phyloP scores from a whole-genome alignment of 1,140 invertebrate species.

The Belonocnema kinseyi region DNA sequence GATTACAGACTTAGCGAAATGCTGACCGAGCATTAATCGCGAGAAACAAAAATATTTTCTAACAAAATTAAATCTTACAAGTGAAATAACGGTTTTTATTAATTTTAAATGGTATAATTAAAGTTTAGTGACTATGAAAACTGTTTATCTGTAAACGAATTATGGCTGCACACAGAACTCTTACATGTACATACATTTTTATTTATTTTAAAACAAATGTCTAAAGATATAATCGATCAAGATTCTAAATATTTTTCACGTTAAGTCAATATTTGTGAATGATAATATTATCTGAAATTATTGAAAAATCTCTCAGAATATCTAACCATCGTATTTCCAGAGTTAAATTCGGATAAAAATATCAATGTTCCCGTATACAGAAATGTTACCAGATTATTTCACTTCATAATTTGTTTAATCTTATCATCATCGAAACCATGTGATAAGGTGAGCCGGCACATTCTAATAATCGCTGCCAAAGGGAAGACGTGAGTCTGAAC shows the following conservation, averaged over 20 bases:
- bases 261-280: too few species aligned
- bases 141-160: neutral
- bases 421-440: slow-evolving; percentile 29
- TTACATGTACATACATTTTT: too few species aligned
- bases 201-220: too few species aligned
- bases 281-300: too few species aligned
- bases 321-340: too few species aligned
- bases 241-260: too few species aligned
- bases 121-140: neutral
- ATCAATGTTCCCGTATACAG: neutral
- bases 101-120: neutral
- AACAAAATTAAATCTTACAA: neutral
- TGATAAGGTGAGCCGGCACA: slow-evolving; percentile 13
- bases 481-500: too few species aligned
- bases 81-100: neutral
- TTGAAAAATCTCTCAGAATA: too few species aligned
- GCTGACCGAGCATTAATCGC: slow-evolving; percentile 9
- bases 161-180: neutral
- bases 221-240: too few species aligned
- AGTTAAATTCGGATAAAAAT: too few species aligned
- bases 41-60: slow-evolving; percentile 9
- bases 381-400: neutral
- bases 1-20: neutral
- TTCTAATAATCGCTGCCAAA: too few species aligned
- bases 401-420: slow-evolving; percentile 7